Evolutionary conservation across 2,888 invertebrate genomes (phyloP).

Genomic region (Temnothorax ravouxi): DNA sequence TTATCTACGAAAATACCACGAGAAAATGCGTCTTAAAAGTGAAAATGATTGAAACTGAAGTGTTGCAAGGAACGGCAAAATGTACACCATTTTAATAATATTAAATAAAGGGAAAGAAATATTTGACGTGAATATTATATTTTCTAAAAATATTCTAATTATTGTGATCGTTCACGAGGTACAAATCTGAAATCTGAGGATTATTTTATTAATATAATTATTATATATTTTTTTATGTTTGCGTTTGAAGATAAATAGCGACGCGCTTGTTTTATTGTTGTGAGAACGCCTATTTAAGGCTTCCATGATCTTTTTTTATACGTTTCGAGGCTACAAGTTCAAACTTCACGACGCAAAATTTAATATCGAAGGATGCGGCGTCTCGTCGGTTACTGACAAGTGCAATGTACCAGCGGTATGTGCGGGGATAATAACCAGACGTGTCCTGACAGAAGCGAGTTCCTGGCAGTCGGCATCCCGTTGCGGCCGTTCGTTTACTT

Average conservation of each 20-base stretch:
- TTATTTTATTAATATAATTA: not conserved
- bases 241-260: not conserved
- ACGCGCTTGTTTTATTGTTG: not conserved
- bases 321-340: not conserved
- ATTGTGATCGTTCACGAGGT: not conserved
- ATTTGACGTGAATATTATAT: not conserved
- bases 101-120: not conserved
- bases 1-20: slow-evolving; percentile 25
- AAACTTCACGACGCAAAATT: not conserved
- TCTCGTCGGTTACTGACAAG: slow-evolving; percentile 24
- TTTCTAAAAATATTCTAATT: not conserved
- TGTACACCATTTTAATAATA: not conserved
- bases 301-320: not conserved
- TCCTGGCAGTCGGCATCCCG: slow-evolving; percentile 43
- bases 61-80: not conserved
- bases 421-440: slow-evolving; percentile 42
- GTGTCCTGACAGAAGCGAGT: slow-evolving; percentile 39
- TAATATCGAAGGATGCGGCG: slow-evolving; percentile 20
- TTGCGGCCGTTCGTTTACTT: slow-evolving; percentile 40
- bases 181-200: not conserved
- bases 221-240: not conserved
- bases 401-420: slow-evolving; percentile 34
- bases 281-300: not conserved
- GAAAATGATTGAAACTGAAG: not conserved
- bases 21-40: not conserved